phyloP scores from a whole-genome alignment of 1,140 invertebrate species.

The Solenopsis invicta region DNA sequence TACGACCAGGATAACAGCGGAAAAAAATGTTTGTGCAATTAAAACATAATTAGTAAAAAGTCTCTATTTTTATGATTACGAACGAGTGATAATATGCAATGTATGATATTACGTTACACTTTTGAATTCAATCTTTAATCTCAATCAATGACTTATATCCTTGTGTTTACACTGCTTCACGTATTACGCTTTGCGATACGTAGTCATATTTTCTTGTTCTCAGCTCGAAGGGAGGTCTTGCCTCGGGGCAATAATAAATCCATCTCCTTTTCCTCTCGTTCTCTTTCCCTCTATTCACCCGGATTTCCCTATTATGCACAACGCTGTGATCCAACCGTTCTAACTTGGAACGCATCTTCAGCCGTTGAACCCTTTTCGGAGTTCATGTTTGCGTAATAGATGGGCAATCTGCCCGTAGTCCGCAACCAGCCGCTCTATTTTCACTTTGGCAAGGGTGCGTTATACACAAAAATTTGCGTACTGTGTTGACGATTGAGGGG shows the following conservation, averaged over 20 bases:
- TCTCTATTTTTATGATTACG: not conserved
- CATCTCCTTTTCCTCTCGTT: not conserved
- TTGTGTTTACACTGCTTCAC: not conserved
- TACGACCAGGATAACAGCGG: not conserved
- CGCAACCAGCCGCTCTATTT: conserved; percentile 44
- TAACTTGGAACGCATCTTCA: conserved; percentile 44
- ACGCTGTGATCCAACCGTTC: conserved; percentile 26
- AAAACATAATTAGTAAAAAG: not conserved
- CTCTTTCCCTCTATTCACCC: conserved; percentile 8
- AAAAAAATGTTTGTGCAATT: not conserved
- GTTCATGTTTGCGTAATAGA: conserved; percentile 55
- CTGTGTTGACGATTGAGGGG: not conserved
- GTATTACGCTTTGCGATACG: not conserved
- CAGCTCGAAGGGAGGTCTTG: not conserved
- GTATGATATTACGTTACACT: not conserved
- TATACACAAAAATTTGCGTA: conserved; percentile 48
- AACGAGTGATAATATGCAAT: not conserved
- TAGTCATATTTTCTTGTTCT: not conserved
- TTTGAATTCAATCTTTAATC: not conserved
- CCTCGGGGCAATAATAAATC: conserved; percentile 29
- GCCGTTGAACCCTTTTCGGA: conserved; percentile 43
- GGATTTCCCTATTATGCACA: conserved; percentile 31
- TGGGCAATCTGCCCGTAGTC: conserved; percentile 45
- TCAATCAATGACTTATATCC: not conserved
- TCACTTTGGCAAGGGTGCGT: conserved; percentile 50